A percentile compares a stretch with the other conserved stretches of the same genome.
Evolutionary conservation across 2,888 invertebrate genomes (phyloP).

Genomic region (Furcula furcula): DNA sequence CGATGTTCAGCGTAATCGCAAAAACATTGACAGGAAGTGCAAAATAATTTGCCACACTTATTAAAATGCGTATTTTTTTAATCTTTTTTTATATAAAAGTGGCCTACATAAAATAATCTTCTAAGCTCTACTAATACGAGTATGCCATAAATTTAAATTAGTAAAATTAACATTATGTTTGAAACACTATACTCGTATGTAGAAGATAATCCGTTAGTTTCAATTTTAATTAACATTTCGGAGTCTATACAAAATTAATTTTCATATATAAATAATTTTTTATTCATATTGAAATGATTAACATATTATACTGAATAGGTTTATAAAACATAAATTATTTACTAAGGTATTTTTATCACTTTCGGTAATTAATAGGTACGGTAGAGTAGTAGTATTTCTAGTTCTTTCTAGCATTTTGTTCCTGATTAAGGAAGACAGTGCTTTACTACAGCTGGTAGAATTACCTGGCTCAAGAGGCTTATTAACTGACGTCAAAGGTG

Average conservation of each 20-base stretch:
- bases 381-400: too few species aligned
- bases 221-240: not conserved
- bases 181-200: not conserved
- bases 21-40: not conserved
- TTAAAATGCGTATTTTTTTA: not conserved
- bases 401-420: too few species aligned
- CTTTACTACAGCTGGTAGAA: too few species aligned
- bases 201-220: conserved; percentile 1
- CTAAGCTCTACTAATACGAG: not conserved
- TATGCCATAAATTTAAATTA: not conserved
- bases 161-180: not conserved
- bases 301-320: too few species aligned
- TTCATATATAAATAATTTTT: too few species aligned
- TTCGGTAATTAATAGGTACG: too few species aligned
- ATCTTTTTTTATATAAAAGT: not conserved
- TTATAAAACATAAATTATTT: too few species aligned
- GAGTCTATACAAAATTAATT: conserved; percentile 1
- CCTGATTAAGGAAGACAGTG: too few species aligned
- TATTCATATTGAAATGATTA: too few species aligned
- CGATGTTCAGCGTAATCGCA: not conserved
- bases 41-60: not conserved
- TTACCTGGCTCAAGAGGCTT: too few species aligned
- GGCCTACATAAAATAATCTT: not conserved
- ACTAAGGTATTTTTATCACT: too few species aligned
- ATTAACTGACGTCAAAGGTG: too few species aligned